These are phyloP conservation scores for Araneus ventricosus DNA, from an alignment of 1,140 invertebrate species.

Conservation along the genomic window DNA sequence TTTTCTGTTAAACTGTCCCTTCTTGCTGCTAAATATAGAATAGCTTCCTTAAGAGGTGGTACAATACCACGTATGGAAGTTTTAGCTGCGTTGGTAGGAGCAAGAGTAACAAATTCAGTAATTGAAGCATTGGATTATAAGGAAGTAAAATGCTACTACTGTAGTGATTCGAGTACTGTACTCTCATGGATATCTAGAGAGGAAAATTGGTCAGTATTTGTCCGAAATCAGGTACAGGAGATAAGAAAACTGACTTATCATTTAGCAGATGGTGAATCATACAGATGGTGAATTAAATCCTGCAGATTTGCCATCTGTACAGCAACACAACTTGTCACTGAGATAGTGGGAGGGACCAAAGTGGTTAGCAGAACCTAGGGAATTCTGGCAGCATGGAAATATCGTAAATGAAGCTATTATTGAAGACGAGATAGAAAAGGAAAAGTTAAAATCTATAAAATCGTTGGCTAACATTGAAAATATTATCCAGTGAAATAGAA, in stretches of 20 bases:
- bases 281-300: background rate
- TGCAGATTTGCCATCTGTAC: background rate
- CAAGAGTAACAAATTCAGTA: constrained; percentile 20
- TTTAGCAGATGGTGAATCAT: background rate
- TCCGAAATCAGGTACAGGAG: background rate
- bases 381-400: no score
- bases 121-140: background rate
- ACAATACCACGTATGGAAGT: no score
- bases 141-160: background rate
- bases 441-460: background rate
- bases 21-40: no score
- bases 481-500: no score
- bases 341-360: constrained; percentile 25
- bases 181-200: background rate
- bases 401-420: no score
- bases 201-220: constrained; percentile 27
- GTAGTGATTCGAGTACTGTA: background rate
- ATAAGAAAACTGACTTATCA: background rate
- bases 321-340: background rate
- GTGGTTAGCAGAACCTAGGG: background rate
- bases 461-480: no score
- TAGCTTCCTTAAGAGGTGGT: no score
- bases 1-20: no score
- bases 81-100: background rate
- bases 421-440: background rate